Base-by-base conservation (phyloP, 53 echinoderm and acorn worm species). In the Apostichopus leukothele region DNA sequence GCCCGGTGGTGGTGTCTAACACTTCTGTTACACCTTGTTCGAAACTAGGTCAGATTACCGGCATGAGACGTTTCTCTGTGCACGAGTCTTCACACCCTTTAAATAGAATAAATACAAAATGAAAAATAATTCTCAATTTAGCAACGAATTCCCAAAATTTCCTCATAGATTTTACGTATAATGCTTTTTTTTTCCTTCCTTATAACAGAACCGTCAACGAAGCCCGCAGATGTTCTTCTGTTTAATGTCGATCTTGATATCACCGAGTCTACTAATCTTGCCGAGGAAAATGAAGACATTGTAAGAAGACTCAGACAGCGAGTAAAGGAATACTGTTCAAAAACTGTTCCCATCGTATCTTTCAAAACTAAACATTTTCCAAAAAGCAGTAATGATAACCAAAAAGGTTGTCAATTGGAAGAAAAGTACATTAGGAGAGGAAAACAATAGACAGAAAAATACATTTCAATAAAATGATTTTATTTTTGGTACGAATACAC, bases 251-350 rank as follows among this genome's bases (percentile, higher is more conserved):
- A 84, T 16, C 21, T 21, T 14, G 84, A 84, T 19, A 21, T 39
- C 22, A 57, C 7, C 16, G 84, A 84, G 39, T 18, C 8, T 10
- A 26, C 55, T 12, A 84, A 84, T 39, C 22, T 84, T 23, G 84
- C 84, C 5, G 7, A 9, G 26, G 84, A 61, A 18, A 22, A 61
- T 12, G 60, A 21, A 27, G 84, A 84, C 16, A 57, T 84, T 5
- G 84, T 84, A 5, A 53, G 23, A 21, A 26, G 39, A 21, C 84
- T 84, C n/a, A 60, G 84, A 14, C 66, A 60, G 57, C 67, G 84
- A 57, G 84, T 84, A 27, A 20, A 57, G 16, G 84, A 84, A 60
- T 84, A 84, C 22, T 84, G 84, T 12, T 18, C 55, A 5, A 53
- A 27, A 9, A 84, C 20, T 21, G 66, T 84, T 14, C 84, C 84